Base-by-base conservation (phyloP, 2,797 vertebrate species). In the Pyrocephalus nanus region DNA sequence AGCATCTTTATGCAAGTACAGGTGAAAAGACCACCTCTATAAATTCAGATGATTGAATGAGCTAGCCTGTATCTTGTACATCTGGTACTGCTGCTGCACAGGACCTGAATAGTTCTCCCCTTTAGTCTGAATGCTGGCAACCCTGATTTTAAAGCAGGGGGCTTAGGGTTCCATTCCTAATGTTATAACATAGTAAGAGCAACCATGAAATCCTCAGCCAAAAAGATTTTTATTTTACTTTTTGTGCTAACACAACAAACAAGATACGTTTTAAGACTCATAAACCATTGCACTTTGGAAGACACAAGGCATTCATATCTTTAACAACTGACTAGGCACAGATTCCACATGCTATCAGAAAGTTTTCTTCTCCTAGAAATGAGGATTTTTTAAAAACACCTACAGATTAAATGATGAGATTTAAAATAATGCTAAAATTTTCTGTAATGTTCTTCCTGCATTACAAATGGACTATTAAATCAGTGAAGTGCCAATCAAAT, bases 381-480 rank as follows among this genome's bases (percentile, higher is more conserved):
- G 69, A 91, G 47, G 47, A 69, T 92, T 97, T 97, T 97, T 95
- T 45, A n/a, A 57, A 85, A 92, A 88, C 94, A 98, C 96, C 97
- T 97, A 97, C 94, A 96, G 96, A 97, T 91, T 96, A 96, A 97
- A 96, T 96, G 88, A 97, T 96, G 97, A 97, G 88, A 97, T 97
- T 98, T 97, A 95, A 97, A 97, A 96, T 97, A 96, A 97, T 96
- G 95, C 95, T 97, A 96, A 98, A 96, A 96, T 96, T 90, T 97
- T 97, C 96, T 93, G 95, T 96, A 96, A 97, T 90, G 94, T 97
- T 97, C 95, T 95, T 97, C 94, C 96, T 96, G 96, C 91, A 97
- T 97, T 97, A 97, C 95, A 98, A 97, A 97, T 97, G 86, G 93
- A 96, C 97, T 97, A 97, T 97, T 98, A 98, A 98, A 96, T 96